Base-by-base conservation (phyloP, 30 jellyfish, hydroid and myxozoan species). In the Euphysa ruthae region DNA sequence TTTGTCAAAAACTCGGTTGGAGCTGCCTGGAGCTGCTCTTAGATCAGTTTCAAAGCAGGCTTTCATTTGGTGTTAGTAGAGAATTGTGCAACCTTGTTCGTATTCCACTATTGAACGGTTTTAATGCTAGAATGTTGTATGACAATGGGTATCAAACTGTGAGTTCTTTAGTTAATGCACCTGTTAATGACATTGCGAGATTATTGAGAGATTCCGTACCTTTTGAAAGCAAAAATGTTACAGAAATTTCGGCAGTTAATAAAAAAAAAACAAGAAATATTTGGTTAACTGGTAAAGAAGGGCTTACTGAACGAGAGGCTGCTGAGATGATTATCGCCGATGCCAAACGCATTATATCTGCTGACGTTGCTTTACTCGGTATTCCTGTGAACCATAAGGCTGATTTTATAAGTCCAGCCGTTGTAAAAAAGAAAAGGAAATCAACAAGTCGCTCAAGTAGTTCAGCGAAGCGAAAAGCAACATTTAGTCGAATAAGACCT, bases 1-100 rank as follows among this genome's bases (percentile, higher is more conserved):
- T 88, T 71, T 88, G 97, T 73, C 88, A 88, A 77, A 88, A 88
- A 56, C 77, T 88, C 10, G 97, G 97, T 55, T 88, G 97, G 97
- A 58, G 75, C 42, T 73, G 80, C 57, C 65, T 88, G 12, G 97
- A 88, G 32, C 31, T 88, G 75, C 54, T 88, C 22, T 61, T 88
- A 30, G 93, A 79, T 31, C 94, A 88, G 57, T 88, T 88, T 70
- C 97, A 88, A 54, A 88, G 93, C 70, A 93, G 97, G 7, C 72
- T 88, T 28, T 88, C 97, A 55, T 80, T 88, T 49, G 97, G 97
- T 30, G 91, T 88, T 8, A 79, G 85, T 79, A 88, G 94, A 15
- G 94, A 88, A 24, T 76, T 88, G 52, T 88, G 97, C 58, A 92
- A 88, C 56, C 63, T 88, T 44, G 97, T 80, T 22, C 82, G 97